A percentile compares a stretch with the other conserved stretches of the same genome.
These are phyloP conservation scores for Ctenosaura bakeri DNA, from an alignment of 2,797 vertebrate genomes.

Conservation along the genomic window DNA sequence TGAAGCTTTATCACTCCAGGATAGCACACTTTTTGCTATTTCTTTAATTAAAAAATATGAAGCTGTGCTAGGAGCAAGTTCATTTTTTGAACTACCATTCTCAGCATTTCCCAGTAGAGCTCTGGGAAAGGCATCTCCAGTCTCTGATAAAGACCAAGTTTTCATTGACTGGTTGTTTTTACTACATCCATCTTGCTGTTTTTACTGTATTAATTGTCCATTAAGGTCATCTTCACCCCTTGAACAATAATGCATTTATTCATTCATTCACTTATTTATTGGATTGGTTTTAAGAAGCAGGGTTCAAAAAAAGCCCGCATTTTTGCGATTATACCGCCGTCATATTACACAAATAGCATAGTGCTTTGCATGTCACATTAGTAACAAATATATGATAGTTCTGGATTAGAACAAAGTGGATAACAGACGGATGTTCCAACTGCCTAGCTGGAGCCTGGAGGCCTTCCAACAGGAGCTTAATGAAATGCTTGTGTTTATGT, in stretches of 20 bases:
- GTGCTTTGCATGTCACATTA: background rate
- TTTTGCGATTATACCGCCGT: background rate
- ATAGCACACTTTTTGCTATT: accelerated
- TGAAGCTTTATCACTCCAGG: background rate
- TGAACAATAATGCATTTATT: background rate
- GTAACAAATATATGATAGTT: conserved; percentile 18
- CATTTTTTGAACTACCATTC: too few relatives aligned
- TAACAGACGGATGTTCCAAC: conserved; percentile 34
- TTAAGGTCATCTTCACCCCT: background rate
- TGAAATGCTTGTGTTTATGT: accelerated
- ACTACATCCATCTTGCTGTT: background rate
- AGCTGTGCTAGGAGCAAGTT: background rate
- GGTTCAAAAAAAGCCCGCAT: conserved; percentile 4
- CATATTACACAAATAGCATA: background rate
- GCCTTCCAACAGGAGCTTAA: background rate
- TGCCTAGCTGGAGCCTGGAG: background rate
- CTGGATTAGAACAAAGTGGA: background rate
- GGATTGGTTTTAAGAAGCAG: background rate
- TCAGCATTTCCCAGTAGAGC: too few relatives aligned
- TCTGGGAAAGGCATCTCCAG: too few relatives aligned
- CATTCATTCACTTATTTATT: background rate
- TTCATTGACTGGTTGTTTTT: background rate
- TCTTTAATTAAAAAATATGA: background rate
- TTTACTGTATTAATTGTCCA: background rate
- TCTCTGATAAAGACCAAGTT: background rate